Conservation (phyloP, 2,797 vertebrate species). For the Pachyuromys duprasi region DNA sequence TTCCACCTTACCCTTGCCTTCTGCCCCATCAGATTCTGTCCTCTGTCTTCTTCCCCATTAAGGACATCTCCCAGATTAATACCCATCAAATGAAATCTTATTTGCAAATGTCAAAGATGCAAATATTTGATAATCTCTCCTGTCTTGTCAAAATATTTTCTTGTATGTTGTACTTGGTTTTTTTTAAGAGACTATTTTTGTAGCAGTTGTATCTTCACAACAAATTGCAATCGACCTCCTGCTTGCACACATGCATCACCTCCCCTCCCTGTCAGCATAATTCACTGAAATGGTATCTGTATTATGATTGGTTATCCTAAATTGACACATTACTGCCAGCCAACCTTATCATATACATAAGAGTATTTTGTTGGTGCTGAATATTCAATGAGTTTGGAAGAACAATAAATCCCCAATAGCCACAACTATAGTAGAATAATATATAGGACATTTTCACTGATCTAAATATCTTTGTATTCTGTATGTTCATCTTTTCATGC, state of each 20-base stretch:
- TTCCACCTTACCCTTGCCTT: neutral
- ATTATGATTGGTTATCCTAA: neutral
- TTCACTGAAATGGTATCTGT: neutral
- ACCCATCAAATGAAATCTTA: conserved; percentile 42
- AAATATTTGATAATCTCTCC: conserved; percentile 40
- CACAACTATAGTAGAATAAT: neutral
- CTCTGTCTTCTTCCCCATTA: neutral
- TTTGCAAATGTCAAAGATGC: conserved; percentile 10
- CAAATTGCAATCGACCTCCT: neutral
- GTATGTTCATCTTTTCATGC: neutral
- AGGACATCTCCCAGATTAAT: neutral
- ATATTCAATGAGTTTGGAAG: neutral
- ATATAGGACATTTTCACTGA: neutral
- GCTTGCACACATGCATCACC: neutral
- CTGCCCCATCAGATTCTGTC: neutral
- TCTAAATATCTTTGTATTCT: neutral
- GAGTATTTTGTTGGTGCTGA: neutral
- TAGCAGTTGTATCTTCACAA: neutral
- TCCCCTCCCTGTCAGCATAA: neutral
- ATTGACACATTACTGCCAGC: neutral
- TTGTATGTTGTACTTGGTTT: neutral
- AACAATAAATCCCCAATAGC: neutral
- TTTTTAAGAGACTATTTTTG: neutral
- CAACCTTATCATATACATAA: neutral
- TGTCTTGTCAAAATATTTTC: conserved; percentile 48